Evolutionary conservation across 1,140 invertebrate species (phyloP).

Genomic region (Sipha flava): DNA sequence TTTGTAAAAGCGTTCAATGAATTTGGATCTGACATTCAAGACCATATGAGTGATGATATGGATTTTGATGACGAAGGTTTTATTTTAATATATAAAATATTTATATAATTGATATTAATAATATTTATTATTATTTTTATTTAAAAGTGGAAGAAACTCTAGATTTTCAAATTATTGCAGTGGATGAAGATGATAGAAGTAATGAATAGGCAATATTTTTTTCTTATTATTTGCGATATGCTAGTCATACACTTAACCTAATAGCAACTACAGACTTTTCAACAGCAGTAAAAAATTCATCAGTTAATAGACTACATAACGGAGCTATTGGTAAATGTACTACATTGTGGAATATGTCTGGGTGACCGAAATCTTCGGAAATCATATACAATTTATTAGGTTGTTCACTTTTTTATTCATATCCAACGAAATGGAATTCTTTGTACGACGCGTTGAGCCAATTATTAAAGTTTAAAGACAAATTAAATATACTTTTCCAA

Average conservation of each 20-base stretch:
- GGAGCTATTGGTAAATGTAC: background rate
- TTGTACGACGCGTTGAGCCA: background rate
- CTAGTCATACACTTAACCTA: background rate
- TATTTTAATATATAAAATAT: too few relatives aligned
- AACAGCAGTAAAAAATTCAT: background rate
- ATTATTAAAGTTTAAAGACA: background rate
- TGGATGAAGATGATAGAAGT: background rate
- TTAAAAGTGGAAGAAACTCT: background rate
- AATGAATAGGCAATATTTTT: background rate
- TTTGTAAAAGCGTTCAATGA: background rate
- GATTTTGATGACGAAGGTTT: background rate
- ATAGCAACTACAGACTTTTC: background rate
- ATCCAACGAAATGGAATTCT: background rate
- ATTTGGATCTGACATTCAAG: background rate
- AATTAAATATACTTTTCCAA: background rate
- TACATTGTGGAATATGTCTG: background rate
- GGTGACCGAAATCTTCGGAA: background rate
- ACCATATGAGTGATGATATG: background rate
- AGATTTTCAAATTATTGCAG: background rate
- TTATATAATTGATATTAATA: background rate
- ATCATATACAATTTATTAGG: background rate
- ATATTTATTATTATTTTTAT: background rate
- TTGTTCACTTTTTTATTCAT: background rate
- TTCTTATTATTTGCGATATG: background rate
- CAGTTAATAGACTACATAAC: background rate